These are phyloP conservation scores for Drosophila sp. DNA, from an alignment of 1,140 invertebrate species.

Conservation along the genomic window DNA sequence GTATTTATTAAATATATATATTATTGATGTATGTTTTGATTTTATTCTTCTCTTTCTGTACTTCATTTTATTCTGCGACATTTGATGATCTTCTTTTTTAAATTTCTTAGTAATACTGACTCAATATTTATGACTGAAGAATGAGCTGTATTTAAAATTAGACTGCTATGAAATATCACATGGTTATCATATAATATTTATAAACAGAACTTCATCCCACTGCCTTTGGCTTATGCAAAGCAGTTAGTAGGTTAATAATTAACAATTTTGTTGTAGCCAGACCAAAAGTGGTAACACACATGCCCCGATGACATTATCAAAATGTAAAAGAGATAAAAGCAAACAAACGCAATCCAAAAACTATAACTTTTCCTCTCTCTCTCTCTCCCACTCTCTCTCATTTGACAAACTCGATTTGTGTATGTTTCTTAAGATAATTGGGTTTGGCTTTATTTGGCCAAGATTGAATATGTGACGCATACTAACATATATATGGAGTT, in stretches of 20 bases:
- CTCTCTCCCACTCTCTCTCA: no score
- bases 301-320: slow-evolving; percentile 50
- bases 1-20: no score
- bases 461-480: slow-evolving; percentile 5
- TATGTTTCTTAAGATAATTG: slow-evolving; percentile 8
- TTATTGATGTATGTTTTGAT: no score
- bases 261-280: slow-evolving; percentile 22
- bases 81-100: no score
- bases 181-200: slow-evolving; percentile 7
- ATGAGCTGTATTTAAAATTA: no score
- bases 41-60: no score
- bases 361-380: slow-evolving; percentile 8
- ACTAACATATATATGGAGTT: slow-evolving; percentile 4
- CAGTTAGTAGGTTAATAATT: slow-evolving; percentile 41
- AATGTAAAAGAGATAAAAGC: neutral
- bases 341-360: slow-evolving; percentile 16
- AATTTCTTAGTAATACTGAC: no score
- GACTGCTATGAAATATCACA: neutral
- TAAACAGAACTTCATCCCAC: slow-evolving; percentile 1
- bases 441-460: slow-evolving; percentile 19
- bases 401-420: slow-evolving; percentile 17
- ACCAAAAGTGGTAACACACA: slow-evolving; percentile 42
- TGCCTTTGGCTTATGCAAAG: slow-evolving; percentile 31
- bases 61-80: no score
- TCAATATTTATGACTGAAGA: no score